These are phyloP conservation scores for Alexandromys fortis DNA, from an alignment of 2,113 vertebrate genomes.

Conservation along the genomic window DNA sequence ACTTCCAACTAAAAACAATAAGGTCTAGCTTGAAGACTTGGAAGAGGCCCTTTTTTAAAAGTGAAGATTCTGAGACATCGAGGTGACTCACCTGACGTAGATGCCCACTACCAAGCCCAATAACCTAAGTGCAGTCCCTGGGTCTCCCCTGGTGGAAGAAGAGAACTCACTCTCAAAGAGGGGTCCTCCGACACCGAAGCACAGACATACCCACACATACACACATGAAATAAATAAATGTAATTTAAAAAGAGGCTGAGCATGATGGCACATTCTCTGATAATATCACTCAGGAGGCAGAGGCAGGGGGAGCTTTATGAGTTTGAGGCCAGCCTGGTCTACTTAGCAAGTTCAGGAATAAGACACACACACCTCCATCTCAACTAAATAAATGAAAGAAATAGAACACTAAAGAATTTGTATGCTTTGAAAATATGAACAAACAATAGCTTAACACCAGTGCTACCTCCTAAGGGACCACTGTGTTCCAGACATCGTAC, in stretches of 20 bases:
- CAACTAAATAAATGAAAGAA: neutral
- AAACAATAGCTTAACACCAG: neutral
- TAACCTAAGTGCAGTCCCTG: neutral
- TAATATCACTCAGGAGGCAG: neutral
- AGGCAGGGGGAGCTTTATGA: neutral
- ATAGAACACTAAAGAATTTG: neutral
- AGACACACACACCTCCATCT: neutral
- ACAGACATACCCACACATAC: neutral
- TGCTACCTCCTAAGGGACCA: neutral
- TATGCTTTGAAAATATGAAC: slow-evolving; percentile 33
- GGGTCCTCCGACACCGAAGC: neutral
- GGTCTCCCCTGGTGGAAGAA: neutral
- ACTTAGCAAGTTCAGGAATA: neutral
- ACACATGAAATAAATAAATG: neutral
- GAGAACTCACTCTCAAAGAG: neutral
- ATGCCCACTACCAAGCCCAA: neutral
- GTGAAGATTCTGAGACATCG: neutral
- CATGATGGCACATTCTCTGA: neutral
- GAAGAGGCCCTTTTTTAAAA: slow-evolving; percentile 13
- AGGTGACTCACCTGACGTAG: neutral
- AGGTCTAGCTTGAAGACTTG: neutral
- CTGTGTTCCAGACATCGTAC: neutral
- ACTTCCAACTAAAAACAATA: neutral
- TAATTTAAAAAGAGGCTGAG: neutral
- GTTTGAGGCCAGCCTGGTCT: neutral